Evolutionary conservation across 1,140 invertebrate species (phyloP), one percentile per base, ranked within the genome.

Genomic region (Prorops nasuta): DNA sequence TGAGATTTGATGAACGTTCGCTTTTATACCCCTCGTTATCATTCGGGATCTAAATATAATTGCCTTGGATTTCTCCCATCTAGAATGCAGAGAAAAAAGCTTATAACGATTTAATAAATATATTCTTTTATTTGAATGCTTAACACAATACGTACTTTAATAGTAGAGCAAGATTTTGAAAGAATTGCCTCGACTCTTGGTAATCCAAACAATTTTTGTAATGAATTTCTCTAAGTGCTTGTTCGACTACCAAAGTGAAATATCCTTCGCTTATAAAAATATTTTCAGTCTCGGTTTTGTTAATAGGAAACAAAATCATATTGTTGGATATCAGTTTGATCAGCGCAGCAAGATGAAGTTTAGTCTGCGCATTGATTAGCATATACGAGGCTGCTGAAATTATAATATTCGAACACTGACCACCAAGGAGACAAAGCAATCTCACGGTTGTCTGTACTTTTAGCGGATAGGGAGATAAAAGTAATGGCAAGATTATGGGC

Each of bases 21-120:
- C 54, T 44, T 69, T 68, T n/a, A 82, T 63, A 12, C 78, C 79
- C 40, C 71, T 65, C 1, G 76, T 74, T 14, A 81, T 62, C 20
- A 78, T 67, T 50, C 73, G 70, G 0, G 77, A 78, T 44, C 69
- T 66, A 16, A 82, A 56, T 0, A 63, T 20, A 2, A 72, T 68
- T 51, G 71, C 72, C 6, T 66, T 64, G 14, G 70, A 74, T 47
- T 74, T 80, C 52, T 83, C 80, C 81, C 81, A 83, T 18, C 78
- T 80, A 34, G 48, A 53, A 31, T 3, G 17, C 20, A 41, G 20
- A 44, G 15, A 24, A 18, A 40, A 24, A 49, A 19, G 3, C 35
- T 3, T 21, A 42, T 42, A 18, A 28, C 15, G 8, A 15, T 31
- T 19, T 22, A 43, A n/a, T 34, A 32, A 10, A 8, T 22, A 36